Evolutionary conservation across 2,888 invertebrate genomes (phyloP), one percentile per base, ranked within the genome.

Genomic region (Asteroscopus sphinx): DNA sequence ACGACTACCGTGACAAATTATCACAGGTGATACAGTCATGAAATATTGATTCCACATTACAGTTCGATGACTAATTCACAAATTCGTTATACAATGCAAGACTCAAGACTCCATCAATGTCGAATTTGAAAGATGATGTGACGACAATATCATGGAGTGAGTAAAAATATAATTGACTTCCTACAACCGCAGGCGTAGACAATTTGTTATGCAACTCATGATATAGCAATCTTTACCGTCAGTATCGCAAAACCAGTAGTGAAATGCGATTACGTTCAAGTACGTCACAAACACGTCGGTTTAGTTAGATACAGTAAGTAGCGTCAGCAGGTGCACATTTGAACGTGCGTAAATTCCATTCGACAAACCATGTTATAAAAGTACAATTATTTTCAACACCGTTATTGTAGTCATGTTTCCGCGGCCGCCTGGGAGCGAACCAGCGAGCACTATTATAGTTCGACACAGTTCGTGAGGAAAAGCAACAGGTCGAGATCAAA

Each of bases 401-500:
- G 37, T 33, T n/a, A 37, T 40, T 68, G 52, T 61, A 44, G 47
- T 52, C 16, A 32, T 53, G 28, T 26, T 49, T 39, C 52, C 36
- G 32, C 28, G n/a, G n/a, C n/a, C n/a, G n/a, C n/a, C n/a, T 45
- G 32, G n/a, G 44, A 47, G 39, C 12, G 17, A 21, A 21, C 11
- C 39, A 13, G 55, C 44, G 21, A 16, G 28, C 47, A 36, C 36
- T n/a, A 44, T 47, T 44, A 33, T 46, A 54, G 59, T 54, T 53
- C 60, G 37, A 36, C 48, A 45, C 51, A 58, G 53, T 62, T 66
- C 60, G 69, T 68, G 70, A 64, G 73, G 51, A 63, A 73, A 76
- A 76, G 77, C 83, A 82, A 82, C 81, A 82, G 82, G 79, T 81
- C 79, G 72, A 70, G 62, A 58, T 56, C 48, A 55, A 49, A 61